phyloP scores from a whole-genome alignment of 2,888 invertebrate genomes.

The Cyaniris semiargus region DNA sequence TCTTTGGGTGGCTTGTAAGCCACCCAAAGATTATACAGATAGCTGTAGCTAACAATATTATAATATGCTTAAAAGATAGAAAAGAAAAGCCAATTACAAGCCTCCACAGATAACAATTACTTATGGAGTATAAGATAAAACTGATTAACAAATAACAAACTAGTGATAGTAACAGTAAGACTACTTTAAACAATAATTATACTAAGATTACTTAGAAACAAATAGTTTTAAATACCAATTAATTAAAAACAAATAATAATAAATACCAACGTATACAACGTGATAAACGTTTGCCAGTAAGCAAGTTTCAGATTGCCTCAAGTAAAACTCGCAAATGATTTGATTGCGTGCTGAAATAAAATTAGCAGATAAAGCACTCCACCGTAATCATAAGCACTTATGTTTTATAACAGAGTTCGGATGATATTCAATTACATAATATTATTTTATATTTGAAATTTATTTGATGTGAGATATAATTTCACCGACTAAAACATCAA shows the following conservation, averaged over 20 bases:
- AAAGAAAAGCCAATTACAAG: too few relatives aligned
- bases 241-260: not conserved
- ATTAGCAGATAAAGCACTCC: conserved; percentile 21
- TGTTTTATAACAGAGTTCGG: conserved; percentile 19
- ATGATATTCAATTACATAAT: conserved; percentile 20
- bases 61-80: too few relatives aligned
- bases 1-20: too few relatives aligned
- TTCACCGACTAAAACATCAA: conserved; percentile 21
- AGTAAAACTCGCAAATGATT: conserved; percentile 20
- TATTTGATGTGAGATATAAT: conserved; percentile 19
- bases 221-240: too few relatives aligned
- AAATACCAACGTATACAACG: not conserved
- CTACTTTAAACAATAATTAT: too few relatives aligned
- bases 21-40: too few relatives aligned
- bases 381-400: conserved; percentile 18
- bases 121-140: too few relatives aligned
- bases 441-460: not conserved
- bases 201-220: too few relatives aligned
- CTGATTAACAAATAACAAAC: too few relatives aligned
- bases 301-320: conserved; percentile 31
- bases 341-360: conserved; percentile 18
- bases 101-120: too few relatives aligned
- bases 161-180: too few relatives aligned
- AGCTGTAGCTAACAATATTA: too few relatives aligned
- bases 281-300: not conserved